phyloP scores from a whole-genome alignment of 1,140 invertebrate genomes.

The Wasmannia auropunctata region DNA sequence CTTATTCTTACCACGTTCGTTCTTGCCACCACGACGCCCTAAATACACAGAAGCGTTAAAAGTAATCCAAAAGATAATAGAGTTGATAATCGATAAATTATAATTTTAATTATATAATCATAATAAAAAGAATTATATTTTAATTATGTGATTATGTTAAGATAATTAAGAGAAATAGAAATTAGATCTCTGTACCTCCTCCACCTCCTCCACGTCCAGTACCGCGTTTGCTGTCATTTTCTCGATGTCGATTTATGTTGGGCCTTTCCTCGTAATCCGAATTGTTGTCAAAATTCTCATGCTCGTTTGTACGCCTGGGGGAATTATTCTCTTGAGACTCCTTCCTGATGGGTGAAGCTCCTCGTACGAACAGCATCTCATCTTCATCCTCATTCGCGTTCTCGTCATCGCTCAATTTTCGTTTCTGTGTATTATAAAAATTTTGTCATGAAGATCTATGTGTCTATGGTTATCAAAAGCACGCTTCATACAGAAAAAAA shows the following conservation, averaged over 20 bases:
- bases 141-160: background rate
- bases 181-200: background rate
- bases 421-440: conserved; percentile 75
- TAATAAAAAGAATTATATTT: conserved; percentile 26
- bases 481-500: conserved; percentile 19
- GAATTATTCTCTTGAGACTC: conserved; percentile 76
- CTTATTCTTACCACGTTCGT: conserved; percentile 83
- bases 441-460: background rate
- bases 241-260: conserved; percentile 78
- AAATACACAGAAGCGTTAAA: background rate
- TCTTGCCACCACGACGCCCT: conserved; percentile 81
- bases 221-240: conserved; percentile 80
- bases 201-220: conserved; percentile 71
- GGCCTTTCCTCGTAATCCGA: conserved; percentile 80
- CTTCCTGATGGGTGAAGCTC: conserved; percentile 86
- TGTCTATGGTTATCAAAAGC: background rate
- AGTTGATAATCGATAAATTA: background rate
- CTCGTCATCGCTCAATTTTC: conserved; percentile 82
- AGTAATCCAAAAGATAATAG: background rate
- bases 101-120: conserved; percentile 3
- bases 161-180: background rate
- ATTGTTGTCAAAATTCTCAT: conserved; percentile 80
- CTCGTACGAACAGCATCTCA: conserved; percentile 92
- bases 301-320: conserved; percentile 77
- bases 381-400: conserved; percentile 90